These are phyloP conservation scores for Melipona quadrifasciata DNA, from an alignment of 1,140 invertebrate genomes.

Conservation along the genomic window DNA sequence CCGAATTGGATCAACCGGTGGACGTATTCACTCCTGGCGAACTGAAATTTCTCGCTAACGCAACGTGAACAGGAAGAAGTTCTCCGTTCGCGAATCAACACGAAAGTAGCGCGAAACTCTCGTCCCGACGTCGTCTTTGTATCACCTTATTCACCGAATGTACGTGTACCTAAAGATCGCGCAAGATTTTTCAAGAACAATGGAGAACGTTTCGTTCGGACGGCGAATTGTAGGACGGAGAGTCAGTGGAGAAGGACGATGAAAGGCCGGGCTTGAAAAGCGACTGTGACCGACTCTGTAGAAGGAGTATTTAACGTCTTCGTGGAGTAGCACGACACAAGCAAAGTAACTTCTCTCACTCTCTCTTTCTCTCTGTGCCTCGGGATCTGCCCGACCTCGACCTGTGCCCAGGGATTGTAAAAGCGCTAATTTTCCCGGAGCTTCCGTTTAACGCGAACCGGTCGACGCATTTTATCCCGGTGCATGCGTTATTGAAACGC, in stretches of 20 bases:
- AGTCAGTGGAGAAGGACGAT: background rate
- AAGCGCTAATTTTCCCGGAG: slow-evolving; percentile 26
- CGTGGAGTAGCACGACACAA: too few species aligned
- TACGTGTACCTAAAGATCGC: background rate
- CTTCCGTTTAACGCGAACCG: background rate
- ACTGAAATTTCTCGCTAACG: background rate
- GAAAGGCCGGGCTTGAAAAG: background rate
- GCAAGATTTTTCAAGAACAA: slow-evolving; percentile 13
- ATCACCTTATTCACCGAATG: background rate
- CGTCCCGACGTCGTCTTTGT: background rate
- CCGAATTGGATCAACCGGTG: background rate
- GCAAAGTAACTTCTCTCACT: background rate
- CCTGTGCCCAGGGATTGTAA: slow-evolving; percentile 1
- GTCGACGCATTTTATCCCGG: background rate
- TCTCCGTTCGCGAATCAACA: background rate
- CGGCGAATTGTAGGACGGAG: background rate
- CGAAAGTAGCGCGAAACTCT: background rate
- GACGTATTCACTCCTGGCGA: background rate
- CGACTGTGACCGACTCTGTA: background rate
- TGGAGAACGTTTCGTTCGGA: background rate
- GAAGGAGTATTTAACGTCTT: slow-evolving; percentile 18
- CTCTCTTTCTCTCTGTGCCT: background rate
- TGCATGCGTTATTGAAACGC: slow-evolving; percentile 10
- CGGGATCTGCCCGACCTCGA: background rate
- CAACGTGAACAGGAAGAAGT: background rate